phyloP scores from a whole-genome alignment of 2,888 invertebrate genomes.

The Neria commutata region DNA sequence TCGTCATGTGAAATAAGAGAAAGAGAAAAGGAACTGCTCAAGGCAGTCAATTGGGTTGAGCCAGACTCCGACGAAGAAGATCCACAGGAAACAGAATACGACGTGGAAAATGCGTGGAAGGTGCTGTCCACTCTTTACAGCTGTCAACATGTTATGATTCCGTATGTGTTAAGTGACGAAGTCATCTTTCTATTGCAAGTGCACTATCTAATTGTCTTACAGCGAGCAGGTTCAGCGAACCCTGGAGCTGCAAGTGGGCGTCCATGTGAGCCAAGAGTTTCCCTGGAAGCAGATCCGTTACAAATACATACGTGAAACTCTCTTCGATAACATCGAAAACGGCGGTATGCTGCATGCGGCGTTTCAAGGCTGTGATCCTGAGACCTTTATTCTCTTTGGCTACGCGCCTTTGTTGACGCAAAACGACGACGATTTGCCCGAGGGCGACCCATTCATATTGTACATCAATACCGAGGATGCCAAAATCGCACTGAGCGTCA shows the following conservation, averaged over 20 bases:
- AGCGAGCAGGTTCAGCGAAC: constrained; percentile 43
- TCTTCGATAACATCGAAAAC: constrained; percentile 64
- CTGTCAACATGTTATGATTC: constrained; percentile 47
- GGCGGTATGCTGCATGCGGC: constrained; percentile 60
- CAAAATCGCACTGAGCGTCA: constrained; percentile 63
- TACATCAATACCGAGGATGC: constrained; percentile 64
- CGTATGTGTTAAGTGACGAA: constrained; percentile 30
- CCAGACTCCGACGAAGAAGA: constrained; percentile 46
- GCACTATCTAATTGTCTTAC: background rate
- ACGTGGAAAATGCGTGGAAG: constrained; percentile 48
- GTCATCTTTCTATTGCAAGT: background rate
- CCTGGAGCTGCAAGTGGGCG: constrained; percentile 71
- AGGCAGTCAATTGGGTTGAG: too few species aligned
- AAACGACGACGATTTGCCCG: constrained; percentile 62
- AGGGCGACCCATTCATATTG: constrained; percentile 73
- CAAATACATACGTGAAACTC: constrained; percentile 68
- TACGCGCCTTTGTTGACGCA: constrained; percentile 70
- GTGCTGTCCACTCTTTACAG: constrained; percentile 40
- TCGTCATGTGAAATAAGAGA: too few species aligned
- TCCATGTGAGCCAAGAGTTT: constrained; percentile 73
- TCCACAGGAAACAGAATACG: constrained; percentile 36
- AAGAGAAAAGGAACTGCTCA: too few species aligned
- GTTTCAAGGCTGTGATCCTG: constrained; percentile 57
- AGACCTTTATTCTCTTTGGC: constrained; percentile 67
- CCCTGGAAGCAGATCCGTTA: constrained; percentile 75